Percentiles rank a stretch among this genome's conserved stretches.
Conservation (phyloP, 2,113 vertebrate species). For the Pteropus alecto region DNA sequence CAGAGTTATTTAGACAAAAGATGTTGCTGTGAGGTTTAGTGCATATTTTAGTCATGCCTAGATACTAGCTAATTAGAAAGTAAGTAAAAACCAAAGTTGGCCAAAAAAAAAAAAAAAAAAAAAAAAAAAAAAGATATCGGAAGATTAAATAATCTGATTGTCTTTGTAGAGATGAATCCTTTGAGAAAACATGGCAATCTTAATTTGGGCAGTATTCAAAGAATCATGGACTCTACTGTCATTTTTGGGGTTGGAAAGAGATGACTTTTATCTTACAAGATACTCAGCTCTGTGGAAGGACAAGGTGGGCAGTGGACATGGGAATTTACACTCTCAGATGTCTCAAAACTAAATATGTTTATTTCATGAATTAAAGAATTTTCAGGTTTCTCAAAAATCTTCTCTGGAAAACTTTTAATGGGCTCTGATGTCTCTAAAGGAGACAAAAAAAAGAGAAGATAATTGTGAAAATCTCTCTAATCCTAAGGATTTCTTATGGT, state of each 20-base stretch:
- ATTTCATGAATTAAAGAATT: conserved; percentile 21
- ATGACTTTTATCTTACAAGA: neutral
- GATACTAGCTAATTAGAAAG: neutral
- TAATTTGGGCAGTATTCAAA: neutral
- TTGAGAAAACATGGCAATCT: neutral
- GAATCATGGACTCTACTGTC: neutral
- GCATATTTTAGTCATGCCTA: neutral
- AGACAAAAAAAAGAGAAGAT: neutral
- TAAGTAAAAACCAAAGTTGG: neutral
- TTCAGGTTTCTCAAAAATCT: conserved; percentile 47
- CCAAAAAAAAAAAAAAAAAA: neutral
- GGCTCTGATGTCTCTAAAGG: neutral
- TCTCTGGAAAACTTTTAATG: conserved; percentile 29
- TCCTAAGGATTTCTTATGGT: conserved; percentile 5
- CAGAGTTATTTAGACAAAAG: neutral
- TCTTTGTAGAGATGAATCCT: neutral
- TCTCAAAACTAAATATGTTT: neutral
- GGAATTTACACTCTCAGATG: neutral
- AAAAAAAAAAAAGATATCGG: neutral
- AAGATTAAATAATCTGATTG: neutral
- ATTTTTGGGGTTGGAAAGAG: neutral
- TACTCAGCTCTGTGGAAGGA: neutral
- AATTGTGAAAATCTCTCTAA: conserved; percentile 13
- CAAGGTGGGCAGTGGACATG: neutral
- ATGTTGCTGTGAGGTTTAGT: neutral